A percentile compares a stretch with the other conserved stretches of the same genome.
Conservation (phyloP, 2,888 invertebrate species). For the Neelides folsomi region DNA sequence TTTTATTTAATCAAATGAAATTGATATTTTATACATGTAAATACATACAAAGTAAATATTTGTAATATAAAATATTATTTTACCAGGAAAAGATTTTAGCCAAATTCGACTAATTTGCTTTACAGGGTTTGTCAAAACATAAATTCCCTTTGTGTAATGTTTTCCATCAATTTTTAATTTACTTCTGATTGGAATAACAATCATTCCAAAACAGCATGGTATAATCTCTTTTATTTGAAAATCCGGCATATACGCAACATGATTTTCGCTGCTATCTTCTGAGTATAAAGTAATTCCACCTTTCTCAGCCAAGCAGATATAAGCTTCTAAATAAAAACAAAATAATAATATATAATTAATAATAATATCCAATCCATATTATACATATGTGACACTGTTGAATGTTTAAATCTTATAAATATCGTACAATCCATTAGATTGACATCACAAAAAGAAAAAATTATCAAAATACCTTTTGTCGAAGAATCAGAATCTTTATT, state of each 20-base stretch:
- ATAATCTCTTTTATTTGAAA: conserved; percentile 27
- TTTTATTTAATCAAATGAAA: neutral
- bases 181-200: conserved; percentile 20
- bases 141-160: conserved; percentile 18
- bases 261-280: conserved; percentile 24
- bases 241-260: conserved; percentile 28
- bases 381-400: too few relatives aligned
- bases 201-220: conserved; percentile 19
- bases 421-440: neutral
- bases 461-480: neutral
- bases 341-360: neutral
- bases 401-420: too few relatives aligned
- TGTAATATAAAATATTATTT: conserved; percentile 3
- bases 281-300: conserved; percentile 29
- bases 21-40: neutral
- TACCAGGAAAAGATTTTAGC: conserved; percentile 13
- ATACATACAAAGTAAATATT: neutral
- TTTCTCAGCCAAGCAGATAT: conserved; percentile 27
- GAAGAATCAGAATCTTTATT: conserved; percentile 7
- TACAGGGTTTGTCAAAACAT: conserved; percentile 29
- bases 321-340: conserved; percentile 9
- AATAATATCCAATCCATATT: too few relatives aligned
- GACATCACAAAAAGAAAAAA: neutral
- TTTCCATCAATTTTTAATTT: neutral
- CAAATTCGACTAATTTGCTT: conserved; percentile 31